Conservation (phyloP, 1,140 invertebrate genomes). For the Caenorhabditis inopinata region DNA sequence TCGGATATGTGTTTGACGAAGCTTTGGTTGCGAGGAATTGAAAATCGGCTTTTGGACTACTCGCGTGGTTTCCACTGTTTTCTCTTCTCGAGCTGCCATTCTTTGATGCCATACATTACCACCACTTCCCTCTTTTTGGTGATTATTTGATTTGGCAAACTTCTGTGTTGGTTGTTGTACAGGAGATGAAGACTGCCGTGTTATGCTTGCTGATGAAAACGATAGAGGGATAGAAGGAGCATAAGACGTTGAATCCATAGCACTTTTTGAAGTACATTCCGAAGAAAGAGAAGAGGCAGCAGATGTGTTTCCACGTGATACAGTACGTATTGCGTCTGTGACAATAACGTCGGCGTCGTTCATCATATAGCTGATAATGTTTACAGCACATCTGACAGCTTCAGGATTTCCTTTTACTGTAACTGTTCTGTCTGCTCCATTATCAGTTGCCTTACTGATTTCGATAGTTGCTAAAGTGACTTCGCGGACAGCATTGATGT, state of each 20-base stretch:
- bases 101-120: slow-evolving; percentile 60
- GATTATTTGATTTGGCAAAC: not conserved
- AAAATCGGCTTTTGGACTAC: too few relatives aligned
- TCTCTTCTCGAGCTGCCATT: slow-evolving; percentile 47
- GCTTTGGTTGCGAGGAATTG: not conserved
- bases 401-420: slow-evolving; percentile 57
- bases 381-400: slow-evolving; percentile 48
- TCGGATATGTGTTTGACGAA: not conserved
- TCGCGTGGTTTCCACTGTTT: slow-evolving; percentile 38
- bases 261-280: not conserved
- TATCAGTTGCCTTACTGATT: slow-evolving; percentile 55
- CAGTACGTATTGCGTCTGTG: slow-evolving; percentile 54
- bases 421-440: slow-evolving; percentile 57
- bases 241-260: not conserved
- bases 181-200: not conserved
- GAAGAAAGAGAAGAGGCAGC: slow-evolving; percentile 19
- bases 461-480: slow-evolving; percentile 62
- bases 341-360: slow-evolving; percentile 54
- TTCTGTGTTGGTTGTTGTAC: not conserved
- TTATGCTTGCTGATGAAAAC: not conserved
- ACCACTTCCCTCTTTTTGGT: not conserved
- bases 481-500: slow-evolving; percentile 63
- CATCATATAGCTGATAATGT: slow-evolving; percentile 60
- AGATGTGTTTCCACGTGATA: not conserved
- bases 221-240: not conserved